Base-by-base conservation (phyloP, 2,797 vertebrate genomes). In the Tenualosa ilisha region DNA sequence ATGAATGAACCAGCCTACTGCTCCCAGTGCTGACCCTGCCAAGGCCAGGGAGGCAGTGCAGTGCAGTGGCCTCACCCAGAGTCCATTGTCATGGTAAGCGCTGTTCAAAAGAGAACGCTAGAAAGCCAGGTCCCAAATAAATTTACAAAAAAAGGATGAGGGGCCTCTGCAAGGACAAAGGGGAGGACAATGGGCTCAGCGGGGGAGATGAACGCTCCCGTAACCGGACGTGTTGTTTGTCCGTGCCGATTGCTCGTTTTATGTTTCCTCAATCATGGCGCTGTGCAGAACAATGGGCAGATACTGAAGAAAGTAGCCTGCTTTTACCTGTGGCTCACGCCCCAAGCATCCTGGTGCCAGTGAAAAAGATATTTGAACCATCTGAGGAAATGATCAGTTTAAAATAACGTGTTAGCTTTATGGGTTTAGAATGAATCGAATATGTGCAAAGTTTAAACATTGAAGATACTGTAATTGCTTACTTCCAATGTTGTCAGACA, bases 41-140 rank as follows among this genome's bases (percentile, higher is more conserved):
- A 79, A 20, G 72, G 17, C 83, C 82, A 81, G 68, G 37, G 68
- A 87, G 88, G 88, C 86, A 86, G 90, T 31, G 31, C 31, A 87
- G 87, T 51, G 50, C 20, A 22, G 54, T 20, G 13, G 84, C 15
- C 87, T 85, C 88, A 89, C 88, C 89, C 89, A 87, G 91, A 63
- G 50, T 81, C 87, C 88, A 88, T 90, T 90, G 89, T 91, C 84
- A 91, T 90, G 89, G 65, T 89, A 89, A 89, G 43, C 81, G 83
- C 50, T 81, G 85, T 85, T 87, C 86, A 90, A 88, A 84, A 84
- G 86, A 85, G 85, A 88, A 85, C 86, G 72, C 65, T 85, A 75
- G 15, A 79, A 46, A 89, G 90, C 88, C 89, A 88, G 89, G 89
- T 90, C 88, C 86, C 89, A 56, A 56, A 56, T 56, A 56, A 56